A percentile compares a stretch with the other conserved stretches of the same genome.
Conservation (phyloP, 2,797 vertebrate species). For the Gymnocypris eckloni region DNA sequence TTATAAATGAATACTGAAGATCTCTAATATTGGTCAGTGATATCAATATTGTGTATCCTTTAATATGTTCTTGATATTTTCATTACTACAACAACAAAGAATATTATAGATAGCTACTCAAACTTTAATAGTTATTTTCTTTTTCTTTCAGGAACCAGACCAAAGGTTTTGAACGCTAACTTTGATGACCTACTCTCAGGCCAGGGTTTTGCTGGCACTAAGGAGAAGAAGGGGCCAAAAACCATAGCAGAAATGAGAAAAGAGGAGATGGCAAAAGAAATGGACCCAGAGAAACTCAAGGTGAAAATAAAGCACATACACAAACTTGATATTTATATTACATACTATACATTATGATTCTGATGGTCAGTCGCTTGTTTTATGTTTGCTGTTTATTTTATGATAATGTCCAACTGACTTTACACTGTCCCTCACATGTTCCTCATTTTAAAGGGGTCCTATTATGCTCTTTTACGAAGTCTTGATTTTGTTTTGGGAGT, state of each 20-base stretch:
- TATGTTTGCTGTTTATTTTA: not conserved
- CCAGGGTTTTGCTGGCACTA: conserved; percentile 93
- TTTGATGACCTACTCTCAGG: conserved; percentile 95
- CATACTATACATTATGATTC: not conserved
- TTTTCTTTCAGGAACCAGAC: conserved; percentile 83
- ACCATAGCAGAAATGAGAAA: conserved; percentile 99
- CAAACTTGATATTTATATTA: not conserved
- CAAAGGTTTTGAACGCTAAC: conserved; percentile 84
- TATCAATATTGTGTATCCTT: not conserved
- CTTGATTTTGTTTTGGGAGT: too few species aligned
- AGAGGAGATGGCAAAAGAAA: conserved; percentile 98
- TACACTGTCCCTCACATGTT: not conserved
- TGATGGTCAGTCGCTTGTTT: not conserved
- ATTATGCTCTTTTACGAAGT: too few species aligned
- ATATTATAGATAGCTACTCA: not conserved
- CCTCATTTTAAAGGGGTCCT: not conserved
- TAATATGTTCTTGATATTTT: not conserved
- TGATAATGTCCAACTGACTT: not conserved
- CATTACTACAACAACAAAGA: conserved; percentile 1
- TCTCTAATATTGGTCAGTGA: not conserved
- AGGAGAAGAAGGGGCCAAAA: conserved; percentile 93
- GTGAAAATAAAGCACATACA: conserved; percentile 65
- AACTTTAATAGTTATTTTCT: not conserved
- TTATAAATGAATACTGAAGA: not conserved
- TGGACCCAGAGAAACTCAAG: conserved; percentile 98